A percentile compares a stretch with the other conserved stretches of the same genome.
Evolutionary conservation across 2,113 vertebrate species (phyloP).

Genomic region (Proterorhinus semilunaris): DNA sequence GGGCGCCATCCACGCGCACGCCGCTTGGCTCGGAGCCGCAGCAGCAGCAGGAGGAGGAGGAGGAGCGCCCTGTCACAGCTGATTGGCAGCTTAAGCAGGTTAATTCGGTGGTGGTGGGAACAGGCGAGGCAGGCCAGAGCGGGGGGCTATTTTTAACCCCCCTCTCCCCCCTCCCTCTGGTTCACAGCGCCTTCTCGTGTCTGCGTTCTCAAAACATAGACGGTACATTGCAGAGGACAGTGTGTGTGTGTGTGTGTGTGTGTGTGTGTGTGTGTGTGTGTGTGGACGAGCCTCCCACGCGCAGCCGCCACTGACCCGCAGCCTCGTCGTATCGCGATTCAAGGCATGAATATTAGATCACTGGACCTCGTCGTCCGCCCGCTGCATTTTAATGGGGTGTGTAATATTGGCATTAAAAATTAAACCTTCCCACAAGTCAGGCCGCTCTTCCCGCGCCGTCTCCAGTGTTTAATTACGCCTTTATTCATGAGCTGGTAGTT

Average conservation of each 20-base stretch:
- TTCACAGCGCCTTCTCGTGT: conserved; percentile 42
- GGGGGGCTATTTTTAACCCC: conserved; percentile 58
- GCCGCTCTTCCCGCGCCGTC: neutral
- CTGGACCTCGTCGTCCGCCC: neutral
- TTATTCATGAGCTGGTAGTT: no score
- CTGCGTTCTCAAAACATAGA: conserved; percentile 5
- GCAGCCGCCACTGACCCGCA: neutral
- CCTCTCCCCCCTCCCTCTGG: neutral
- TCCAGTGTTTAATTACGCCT: no score
- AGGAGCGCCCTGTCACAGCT: conserved; percentile 29
- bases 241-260: neutral
- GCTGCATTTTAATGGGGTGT: conserved; percentile 2
- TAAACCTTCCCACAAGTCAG: neutral
- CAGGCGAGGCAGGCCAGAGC: conserved; percentile 18
- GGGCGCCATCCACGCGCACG: neutral
- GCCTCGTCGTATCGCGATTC: neutral
- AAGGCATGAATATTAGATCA: conserved; percentile 3
- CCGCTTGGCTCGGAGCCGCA: no score
- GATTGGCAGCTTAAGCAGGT: conserved; percentile 58
- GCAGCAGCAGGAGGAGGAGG: no score
- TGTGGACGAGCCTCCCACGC: neutral
- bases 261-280: no score
- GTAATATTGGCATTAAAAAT: conserved; percentile 8
- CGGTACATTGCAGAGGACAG: neutral
- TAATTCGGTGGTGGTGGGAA: conserved; percentile 48